These are phyloP conservation scores for Cathartes aura DNA, from an alignment of 2,113 vertebrate genomes.

Conservation along the genomic window DNA sequence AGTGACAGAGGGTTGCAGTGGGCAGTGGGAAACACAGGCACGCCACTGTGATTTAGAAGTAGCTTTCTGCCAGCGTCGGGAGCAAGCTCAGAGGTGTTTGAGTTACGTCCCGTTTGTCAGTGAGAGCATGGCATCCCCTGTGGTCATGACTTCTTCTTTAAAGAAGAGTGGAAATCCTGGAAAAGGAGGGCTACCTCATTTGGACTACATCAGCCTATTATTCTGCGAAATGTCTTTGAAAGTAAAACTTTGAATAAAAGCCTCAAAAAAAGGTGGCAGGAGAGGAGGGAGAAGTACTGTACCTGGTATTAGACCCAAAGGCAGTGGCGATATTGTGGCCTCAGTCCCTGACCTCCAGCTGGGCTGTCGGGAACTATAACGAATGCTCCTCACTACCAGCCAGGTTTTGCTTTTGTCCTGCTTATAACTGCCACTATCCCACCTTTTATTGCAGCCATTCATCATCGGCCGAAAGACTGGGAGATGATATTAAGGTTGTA, in stretches of 20 bases:
- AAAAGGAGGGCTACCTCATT: background rate
- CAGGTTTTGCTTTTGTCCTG: constrained; percentile 43
- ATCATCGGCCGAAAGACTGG: constrained; percentile 45
- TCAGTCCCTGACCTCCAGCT: background rate
- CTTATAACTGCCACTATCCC: constrained; percentile 3
- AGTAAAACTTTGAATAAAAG: constrained; percentile 7
- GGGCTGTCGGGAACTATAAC: background rate
- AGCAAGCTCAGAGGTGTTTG: background rate
- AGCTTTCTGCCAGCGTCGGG: background rate
- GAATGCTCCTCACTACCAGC: background rate
- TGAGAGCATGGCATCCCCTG: background rate
- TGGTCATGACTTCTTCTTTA: background rate
- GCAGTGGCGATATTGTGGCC: background rate
- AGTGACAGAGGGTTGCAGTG: background rate
- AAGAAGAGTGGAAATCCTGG: background rate
- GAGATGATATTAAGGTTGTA: constrained; percentile 54
- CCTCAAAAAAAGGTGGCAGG: background rate
- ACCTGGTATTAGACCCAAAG: background rate
- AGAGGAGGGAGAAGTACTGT: background rate
- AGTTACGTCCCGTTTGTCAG: background rate
- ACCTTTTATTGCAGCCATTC: constrained; percentile 61
- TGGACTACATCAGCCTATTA: background rate
- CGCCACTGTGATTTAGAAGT: background rate
- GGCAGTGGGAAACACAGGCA: background rate
- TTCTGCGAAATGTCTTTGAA: background rate